Evolutionary conservation across 2,888 invertebrate genomes (phyloP), one percentile per base, ranked within the genome.

Genomic region (Clostera curtula): DNA sequence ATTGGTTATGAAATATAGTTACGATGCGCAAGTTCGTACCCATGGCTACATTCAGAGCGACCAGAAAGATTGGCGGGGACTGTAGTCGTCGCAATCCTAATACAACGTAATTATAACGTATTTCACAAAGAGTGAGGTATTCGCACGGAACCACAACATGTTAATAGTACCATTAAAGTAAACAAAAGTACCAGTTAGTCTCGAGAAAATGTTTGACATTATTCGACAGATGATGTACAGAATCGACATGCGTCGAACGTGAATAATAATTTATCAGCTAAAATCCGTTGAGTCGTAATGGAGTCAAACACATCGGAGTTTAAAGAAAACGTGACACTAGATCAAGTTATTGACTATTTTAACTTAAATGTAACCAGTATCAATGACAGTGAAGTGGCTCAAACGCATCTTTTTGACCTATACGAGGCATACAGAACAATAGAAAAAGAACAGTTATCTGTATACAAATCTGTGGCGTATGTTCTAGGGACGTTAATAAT

Each of bases 391-490:
- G 69, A 44, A 44, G 61, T 64, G 55, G 55, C 54, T 6, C 47
- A 62, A 11, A 55, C 63, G 27, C 51, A 47, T 34, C 34, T 50
- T 29, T 49, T 49, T 12, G 66, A 74, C 43, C 49, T 75, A 19
- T 76, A 67, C 20, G 76, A 77, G 49, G 67, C 63, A 3, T 77
- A 70, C 33, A 56, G 58, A 31, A 56, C 54, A 12, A 57, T 54
- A 24, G 75, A 76, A 35, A 63, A 52, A 23, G 69, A 85, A 27
- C 82, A 79, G 40, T 54, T 86, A 33, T 51, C 71, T 31, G 49
- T 84, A 15, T 88, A 87, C 47, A 85, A 82, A 52, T 67, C 83
- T 21, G 66, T 87, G 15, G 86, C 87, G 12, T 88, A 87, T 29
- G 45, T 85, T 7, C 57, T 89, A 22, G 88, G 87, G 4, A 60